A percentile compares a stretch with the other conserved stretches of the same genome.
phyloP scores from a whole-genome alignment of 2,888 invertebrate genomes.

The Troides aeacus region DNA sequence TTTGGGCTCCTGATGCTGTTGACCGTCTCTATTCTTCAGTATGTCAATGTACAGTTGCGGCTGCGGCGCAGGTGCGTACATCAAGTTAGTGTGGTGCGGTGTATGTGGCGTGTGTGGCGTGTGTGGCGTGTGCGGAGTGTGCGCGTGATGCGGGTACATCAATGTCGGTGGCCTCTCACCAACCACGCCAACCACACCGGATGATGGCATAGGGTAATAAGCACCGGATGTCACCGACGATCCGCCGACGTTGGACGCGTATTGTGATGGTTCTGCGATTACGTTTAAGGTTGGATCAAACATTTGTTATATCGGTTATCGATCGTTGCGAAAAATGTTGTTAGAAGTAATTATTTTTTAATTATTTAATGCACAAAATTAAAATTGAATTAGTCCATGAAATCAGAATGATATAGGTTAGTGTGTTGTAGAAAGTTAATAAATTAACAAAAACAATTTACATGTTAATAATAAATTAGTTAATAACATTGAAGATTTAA shows the following conservation, averaged over 20 bases:
- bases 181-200: constrained; percentile 66
- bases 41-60: constrained; percentile 69
- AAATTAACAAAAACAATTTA: no score
- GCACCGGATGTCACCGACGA: constrained; percentile 54
- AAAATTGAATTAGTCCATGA: no score
- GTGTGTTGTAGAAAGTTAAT: no score
- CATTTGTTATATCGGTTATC: not conserved
- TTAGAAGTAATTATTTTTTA: no score
- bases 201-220: constrained; percentile 69
- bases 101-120: constrained; percentile 59
- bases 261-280: constrained; percentile 61
- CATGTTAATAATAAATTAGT: no score
- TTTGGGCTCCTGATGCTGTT: constrained; percentile 63
- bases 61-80: constrained; percentile 68
- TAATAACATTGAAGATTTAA: no score
- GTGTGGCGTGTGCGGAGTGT: constrained; percentile 54
- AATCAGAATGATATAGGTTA: no score
- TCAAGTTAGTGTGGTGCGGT: constrained; percentile 57
- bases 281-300: not conserved
- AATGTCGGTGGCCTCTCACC: constrained; percentile 68
- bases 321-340: no score
- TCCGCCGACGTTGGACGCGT: constrained; percentile 60
- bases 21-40: constrained; percentile 65
- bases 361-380: no score
- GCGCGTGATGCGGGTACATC: constrained; percentile 67